phyloP scores from a whole-genome alignment of 2,888 invertebrate genomes.

The Drosophila hawaiiensis region DNA sequence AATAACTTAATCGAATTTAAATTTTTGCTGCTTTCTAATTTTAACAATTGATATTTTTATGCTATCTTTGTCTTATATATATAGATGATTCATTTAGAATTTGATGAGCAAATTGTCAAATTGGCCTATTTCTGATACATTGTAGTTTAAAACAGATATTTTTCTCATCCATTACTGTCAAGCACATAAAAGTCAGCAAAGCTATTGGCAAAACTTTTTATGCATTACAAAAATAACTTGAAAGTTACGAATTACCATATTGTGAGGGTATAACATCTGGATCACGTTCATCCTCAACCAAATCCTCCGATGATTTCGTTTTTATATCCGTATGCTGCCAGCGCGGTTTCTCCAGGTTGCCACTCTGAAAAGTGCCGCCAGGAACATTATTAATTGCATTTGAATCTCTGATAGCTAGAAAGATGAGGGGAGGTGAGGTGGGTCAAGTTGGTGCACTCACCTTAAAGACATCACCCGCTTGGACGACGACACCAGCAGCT shows the following conservation, averaged over 20 bases:
- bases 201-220: not conserved
- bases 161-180: not conserved
- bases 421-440: not conserved
- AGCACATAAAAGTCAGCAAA: not conserved
- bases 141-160: not conserved
- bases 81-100: not conserved
- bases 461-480: slow-evolving; percentile 84
- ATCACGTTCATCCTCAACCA: slow-evolving; percentile 86
- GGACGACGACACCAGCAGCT: slow-evolving; percentile 79
- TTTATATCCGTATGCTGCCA: slow-evolving; percentile 86
- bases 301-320: slow-evolving; percentile 85
- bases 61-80: not conserved
- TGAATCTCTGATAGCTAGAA: not conserved
- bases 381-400: slow-evolving; percentile 33
- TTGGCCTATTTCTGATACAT: not conserved
- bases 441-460: slow-evolving; percentile 61
- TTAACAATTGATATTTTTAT: not conserved
- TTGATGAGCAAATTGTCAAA: not conserved
- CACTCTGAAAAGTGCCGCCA: slow-evolving; percentile 64
- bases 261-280: slow-evolving; percentile 92
- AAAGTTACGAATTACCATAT: slow-evolving; percentile 86
- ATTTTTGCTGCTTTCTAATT: not conserved
- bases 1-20: not conserved
- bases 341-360: slow-evolving; percentile 84
- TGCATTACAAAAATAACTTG: too few species aligned